Conservation (phyloP, 2,797 vertebrate genomes). For the Peromyscus aztecus region DNA sequence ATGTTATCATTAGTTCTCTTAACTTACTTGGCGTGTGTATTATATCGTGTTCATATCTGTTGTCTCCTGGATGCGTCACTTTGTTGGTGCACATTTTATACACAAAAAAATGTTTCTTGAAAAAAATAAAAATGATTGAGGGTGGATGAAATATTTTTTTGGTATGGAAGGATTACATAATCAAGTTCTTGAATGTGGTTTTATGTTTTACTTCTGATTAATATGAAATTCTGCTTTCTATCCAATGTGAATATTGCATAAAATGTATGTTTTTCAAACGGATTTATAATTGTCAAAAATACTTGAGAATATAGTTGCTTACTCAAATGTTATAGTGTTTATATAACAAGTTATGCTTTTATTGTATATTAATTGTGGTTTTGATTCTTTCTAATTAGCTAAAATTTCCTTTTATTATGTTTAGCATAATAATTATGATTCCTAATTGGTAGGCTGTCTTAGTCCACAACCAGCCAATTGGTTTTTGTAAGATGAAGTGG, state of each 20-base stretch:
- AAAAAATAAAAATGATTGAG: slow-evolving; percentile 63
- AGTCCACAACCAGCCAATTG: background rate
- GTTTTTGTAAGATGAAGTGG: slow-evolving; percentile 55
- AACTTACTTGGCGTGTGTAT: slow-evolving; percentile 44
- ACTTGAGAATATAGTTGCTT: slow-evolving; percentile 57
- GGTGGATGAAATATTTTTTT: slow-evolving; percentile 46
- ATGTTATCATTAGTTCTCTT: slow-evolving; percentile 30
- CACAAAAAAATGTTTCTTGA: slow-evolving; percentile 41
- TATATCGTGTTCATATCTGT: background rate
- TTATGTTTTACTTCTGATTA: slow-evolving; percentile 38
- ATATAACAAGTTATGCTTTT: slow-evolving; percentile 55
- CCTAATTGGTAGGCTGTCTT: slow-evolving; percentile 48
- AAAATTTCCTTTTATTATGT: slow-evolving; percentile 53
- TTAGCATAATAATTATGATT: slow-evolving; percentile 53
- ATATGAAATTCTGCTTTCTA: slow-evolving; percentile 8
- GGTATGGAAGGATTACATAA: slow-evolving; percentile 63
- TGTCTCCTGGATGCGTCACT: background rate
- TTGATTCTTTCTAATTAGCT: slow-evolving; percentile 63
- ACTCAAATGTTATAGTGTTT: slow-evolving; percentile 69
- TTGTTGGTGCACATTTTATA: slow-evolving; percentile 40
- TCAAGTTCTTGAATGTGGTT: slow-evolving; percentile 38
- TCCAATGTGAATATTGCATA: slow-evolving; percentile 16
- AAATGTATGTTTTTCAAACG: slow-evolving; percentile 65
- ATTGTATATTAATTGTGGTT: slow-evolving; percentile 60
- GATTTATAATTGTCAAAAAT: slow-evolving; percentile 63